Evolutionary conservation across 1,140 invertebrate genomes (phyloP).

Genomic region (Pogonus chalceus): DNA sequence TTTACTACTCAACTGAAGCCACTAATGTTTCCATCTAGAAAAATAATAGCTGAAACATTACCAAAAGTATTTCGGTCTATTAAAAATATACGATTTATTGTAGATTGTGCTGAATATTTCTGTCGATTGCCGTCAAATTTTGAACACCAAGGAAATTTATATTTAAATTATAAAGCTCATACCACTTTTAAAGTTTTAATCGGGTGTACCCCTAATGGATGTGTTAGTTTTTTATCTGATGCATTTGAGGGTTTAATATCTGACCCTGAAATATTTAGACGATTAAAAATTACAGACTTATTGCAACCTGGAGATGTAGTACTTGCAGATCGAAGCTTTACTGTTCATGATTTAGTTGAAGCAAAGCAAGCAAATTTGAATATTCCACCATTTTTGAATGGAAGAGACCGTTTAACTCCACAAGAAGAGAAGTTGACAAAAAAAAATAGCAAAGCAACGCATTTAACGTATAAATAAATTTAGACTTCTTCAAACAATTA

Average conservation of each 20-base stretch:
- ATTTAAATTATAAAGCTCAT: too few species aligned
- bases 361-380: slow-evolving; percentile 17
- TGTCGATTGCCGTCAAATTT: too few species aligned
- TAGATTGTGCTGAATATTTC: too few species aligned
- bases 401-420: slow-evolving; percentile 12
- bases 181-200: too few species aligned
- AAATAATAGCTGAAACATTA: slow-evolving; percentile 13
- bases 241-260: too few species aligned
- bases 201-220: too few species aligned
- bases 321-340: slow-evolving; percentile 17
- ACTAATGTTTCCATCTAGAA: slow-evolving; percentile 15
- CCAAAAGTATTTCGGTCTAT: slow-evolving; percentile 14
- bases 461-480: slow-evolving; percentile 20
- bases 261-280: too few species aligned
- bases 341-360: slow-evolving; percentile 20
- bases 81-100: too few species aligned
- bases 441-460: slow-evolving; percentile 16
- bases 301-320: slow-evolving; percentile 19
- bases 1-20: slow-evolving; percentile 12
- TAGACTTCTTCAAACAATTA: slow-evolving; percentile 16
- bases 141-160: too few species aligned
- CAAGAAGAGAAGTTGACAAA: slow-evolving; percentile 19
- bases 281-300: too few species aligned
- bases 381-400: slow-evolving; percentile 21
- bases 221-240: too few species aligned